phyloP scores from a whole-genome alignment of 2,888 invertebrate genomes.

The Zygothrica quintamaculata region DNA sequence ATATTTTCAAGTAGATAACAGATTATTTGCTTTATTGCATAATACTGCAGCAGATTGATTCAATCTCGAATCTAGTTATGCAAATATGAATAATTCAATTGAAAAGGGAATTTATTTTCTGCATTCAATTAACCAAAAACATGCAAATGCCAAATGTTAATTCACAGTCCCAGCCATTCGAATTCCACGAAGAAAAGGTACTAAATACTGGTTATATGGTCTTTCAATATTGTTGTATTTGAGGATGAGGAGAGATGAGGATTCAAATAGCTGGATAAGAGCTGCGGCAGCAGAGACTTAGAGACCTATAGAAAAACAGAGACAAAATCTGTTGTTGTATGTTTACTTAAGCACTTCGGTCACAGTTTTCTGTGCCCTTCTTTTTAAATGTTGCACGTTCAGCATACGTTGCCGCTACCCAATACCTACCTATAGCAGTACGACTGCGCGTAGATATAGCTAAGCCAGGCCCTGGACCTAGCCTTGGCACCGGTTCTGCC shows the following conservation, averaged over 20 bases:
- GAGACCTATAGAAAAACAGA: constrained; percentile 4
- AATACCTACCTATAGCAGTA: not conserved
- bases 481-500: not conserved
- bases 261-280: constrained; percentile 44
- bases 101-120: constrained; percentile 44
- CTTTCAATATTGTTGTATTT: constrained; percentile 12
- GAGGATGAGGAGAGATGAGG: constrained; percentile 29
- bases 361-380: constrained; percentile 69
- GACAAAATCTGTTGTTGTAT: constrained; percentile 47
- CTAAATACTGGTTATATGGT: constrained; percentile 58
- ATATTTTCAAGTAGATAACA: too few relatives aligned
- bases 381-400: constrained; percentile 75
- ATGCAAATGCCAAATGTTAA: constrained; percentile 76
- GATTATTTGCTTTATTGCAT: not conserved
- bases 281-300: constrained; percentile 31
- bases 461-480: not conserved
- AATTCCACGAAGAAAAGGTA: constrained; percentile 16
- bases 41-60: constrained; percentile 5
- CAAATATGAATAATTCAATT: constrained; percentile 51
- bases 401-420: constrained; percentile 14
- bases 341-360: constrained; percentile 73
- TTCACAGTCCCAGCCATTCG: constrained; percentile 24
- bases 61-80: constrained; percentile 37
- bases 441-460: constrained; percentile 39
- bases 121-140: constrained; percentile 53